Evolutionary conservation across 2,113 vertebrate species (phyloP), one percentile per base, ranked within the genome.

Genomic region (Bujurquina vittata): DNA sequence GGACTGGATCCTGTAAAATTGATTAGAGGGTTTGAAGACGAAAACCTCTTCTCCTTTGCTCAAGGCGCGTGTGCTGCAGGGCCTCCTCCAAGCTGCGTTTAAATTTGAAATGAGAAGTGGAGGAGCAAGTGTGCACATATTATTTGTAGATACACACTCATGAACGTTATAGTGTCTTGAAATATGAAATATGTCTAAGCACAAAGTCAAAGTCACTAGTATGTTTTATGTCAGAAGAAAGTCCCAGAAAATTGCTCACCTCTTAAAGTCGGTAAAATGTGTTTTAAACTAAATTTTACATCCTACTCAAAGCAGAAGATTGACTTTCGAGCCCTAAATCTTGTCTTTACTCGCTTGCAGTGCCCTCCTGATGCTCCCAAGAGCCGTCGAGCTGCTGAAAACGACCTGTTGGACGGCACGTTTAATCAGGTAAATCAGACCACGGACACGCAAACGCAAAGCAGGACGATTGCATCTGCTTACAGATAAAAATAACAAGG

Each of bases 311-410:
- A 58, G 31, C 23, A 57, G 12, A 31, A 57, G 40, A 52, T 31
- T 31, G 43, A 72, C 43, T 29, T 49, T 69, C 18, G 15, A 31
- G 7, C 12, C 20, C 10, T 33, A 54, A 0, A 72, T 20, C 26
- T 5, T 76, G 8, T 79, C 22, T 78, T 37, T 87, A 14, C 20
- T 3, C 84, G 8, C 60, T 26, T 4, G 7, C 93, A 99, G 98
- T 99, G 98, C 77, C 95, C 96, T 7, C 87, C 95, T 0, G 97
- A 99, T 59, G 95, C 90, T 0, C 93, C 97, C 26, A 99, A 99
- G 94, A 97, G 95, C 10, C 97, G 98, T 0, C 96, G 98, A 67
- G 96, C 98, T 22, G 97, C 97, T 1, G 97, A 97, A 81, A 95
- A 93, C 54, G 93, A 97, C 92, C 95, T 97, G 54, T 94, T 96